Base-by-base conservation (phyloP, 2,113 vertebrate genomes). In the Macquaria ambigua region DNA sequence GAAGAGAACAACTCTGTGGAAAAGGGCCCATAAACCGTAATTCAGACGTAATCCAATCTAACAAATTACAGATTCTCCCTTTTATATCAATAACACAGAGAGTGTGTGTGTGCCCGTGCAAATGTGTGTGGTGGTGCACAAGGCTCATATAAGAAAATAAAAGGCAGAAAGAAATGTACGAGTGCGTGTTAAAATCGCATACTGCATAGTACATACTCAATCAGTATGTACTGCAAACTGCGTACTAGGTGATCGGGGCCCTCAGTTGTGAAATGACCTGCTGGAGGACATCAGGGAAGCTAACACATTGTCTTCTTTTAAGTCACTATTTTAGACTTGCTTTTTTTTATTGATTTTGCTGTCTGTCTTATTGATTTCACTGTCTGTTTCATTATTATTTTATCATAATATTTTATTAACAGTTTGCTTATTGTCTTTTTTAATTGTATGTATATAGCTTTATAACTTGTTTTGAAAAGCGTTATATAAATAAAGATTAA, bases 41-140 rank as follows among this genome's bases (percentile, higher is more conserved):
- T 89, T 81, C 64, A 90, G 81, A 84, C 31, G 77, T 89, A 89
- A 93, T 87, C 72, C 70, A 87, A 91, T 87, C 73, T 8, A 66
- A 71, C 48, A 86, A 88, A 86, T 91, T 46, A 83, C 78, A 86
- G 8, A 72, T 79, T 85, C 81, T 72, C 25, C 62, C 37, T 61
- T 81, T 80, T 71, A 77, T 81, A 74, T 75, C 73, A 64, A 74
- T 55, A 8, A 53, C 28, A 18, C 23, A 1, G 61, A n/a, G 37
- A 18, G 82, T 83, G 53, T 67, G 55, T 50, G 43, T 72, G 81
- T 84, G 55, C 8, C 0, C 34, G 0, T 0, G 28, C 39, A n/a
- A 3, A 59, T 61, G 46, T 83, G 82, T 83, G 55, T 34, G 28
- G 20, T 11, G 0, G 21, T 50, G 73, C 31, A 28, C 5, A 5